These are phyloP conservation scores for Harpagifer antarcticus DNA, from an alignment of 2,797 vertebrate species.

Conservation along the genomic window DNA sequence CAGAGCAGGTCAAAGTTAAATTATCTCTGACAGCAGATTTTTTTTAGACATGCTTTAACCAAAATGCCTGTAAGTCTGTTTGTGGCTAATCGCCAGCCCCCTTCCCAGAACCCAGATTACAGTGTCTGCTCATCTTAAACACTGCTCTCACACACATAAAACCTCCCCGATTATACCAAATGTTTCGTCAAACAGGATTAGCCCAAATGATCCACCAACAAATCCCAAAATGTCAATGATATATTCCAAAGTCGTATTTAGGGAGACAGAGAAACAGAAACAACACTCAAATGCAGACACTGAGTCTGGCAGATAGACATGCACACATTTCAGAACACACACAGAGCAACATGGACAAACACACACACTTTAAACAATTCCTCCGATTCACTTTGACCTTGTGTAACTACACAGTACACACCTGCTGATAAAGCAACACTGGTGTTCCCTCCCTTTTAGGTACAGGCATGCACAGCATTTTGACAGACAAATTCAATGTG, in stretches of 20 bases:
- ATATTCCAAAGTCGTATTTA: constrained; percentile 21
- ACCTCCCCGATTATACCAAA: constrained; percentile 21
- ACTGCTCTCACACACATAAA: constrained; percentile 37
- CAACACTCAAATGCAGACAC: constrained; percentile 10
- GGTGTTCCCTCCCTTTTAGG: constrained; percentile 10
- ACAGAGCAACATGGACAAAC: too few relatives aligned
- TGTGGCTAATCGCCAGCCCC: constrained; percentile 61
- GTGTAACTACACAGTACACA: constrained; percentile 55
- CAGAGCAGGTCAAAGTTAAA: constrained; percentile 13
- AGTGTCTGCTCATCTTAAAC: constrained; percentile 64
- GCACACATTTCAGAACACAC: constrained; percentile 9
- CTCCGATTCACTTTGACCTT: constrained; percentile 61
- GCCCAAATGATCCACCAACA: constrained; percentile 38
- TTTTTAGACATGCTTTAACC: constrained; percentile 37
- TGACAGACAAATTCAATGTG: constrained; percentile 13
- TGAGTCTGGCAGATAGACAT: constrained; percentile 22
- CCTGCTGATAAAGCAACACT: constrained; percentile 56
- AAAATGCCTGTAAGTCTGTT: constrained; percentile 54
- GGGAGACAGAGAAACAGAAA: constrained; percentile 34
- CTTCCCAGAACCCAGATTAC: constrained; percentile 75
- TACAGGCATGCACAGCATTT: constrained; percentile 22
- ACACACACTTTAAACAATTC: constrained; percentile 34
- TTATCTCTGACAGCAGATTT: constrained; percentile 49
- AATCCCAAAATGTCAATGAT: constrained; percentile 43
- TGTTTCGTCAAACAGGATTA: constrained; percentile 40